Percentiles rank a stretch among this genome's conserved stretches.
Conservation (phyloP, 1,140 invertebrate species). For the Antheraea mylitta region DNA sequence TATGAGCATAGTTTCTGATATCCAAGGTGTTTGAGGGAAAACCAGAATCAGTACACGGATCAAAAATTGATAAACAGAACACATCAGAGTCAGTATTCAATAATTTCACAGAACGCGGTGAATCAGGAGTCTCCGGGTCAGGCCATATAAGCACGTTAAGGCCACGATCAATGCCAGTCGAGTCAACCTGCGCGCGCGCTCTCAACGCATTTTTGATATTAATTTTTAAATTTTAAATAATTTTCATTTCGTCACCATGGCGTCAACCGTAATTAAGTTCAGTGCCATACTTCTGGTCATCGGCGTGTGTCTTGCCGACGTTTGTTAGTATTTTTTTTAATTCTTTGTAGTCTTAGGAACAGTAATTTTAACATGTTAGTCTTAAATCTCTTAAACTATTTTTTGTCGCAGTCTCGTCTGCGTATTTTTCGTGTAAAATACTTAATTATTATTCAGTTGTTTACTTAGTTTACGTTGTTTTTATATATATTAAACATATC, state of each 20-base stretch:
- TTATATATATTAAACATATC: too few relatives aligned
- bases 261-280: constrained; percentile 66
- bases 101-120: constrained; percentile 40
- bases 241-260: constrained; percentile 47
- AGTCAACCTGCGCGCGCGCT: constrained; percentile 37
- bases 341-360: not conserved
- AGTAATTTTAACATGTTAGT: too few relatives aligned
- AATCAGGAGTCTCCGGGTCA: constrained; percentile 36
- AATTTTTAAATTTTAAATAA: constrained; percentile 43
- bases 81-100: constrained; percentile 1
- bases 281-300: constrained; percentile 64
- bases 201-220: constrained; percentile 37
- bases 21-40: not conserved
- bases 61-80: constrained; percentile 8
- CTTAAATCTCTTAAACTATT: too few relatives aligned
- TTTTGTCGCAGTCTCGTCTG: too few relatives aligned
- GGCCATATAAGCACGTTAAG: constrained; percentile 57
- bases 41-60: not conserved
- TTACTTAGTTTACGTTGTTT: too few relatives aligned
- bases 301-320: constrained; percentile 50
- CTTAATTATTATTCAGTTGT: too few relatives aligned
- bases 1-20: not conserved
- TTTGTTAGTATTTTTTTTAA: constrained; percentile 49
- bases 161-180: constrained; percentile 62
- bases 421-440: too few relatives aligned